Evolutionary conservation across 2,888 invertebrate genomes (phyloP).

Genomic region (Mantis religiosa): DNA sequence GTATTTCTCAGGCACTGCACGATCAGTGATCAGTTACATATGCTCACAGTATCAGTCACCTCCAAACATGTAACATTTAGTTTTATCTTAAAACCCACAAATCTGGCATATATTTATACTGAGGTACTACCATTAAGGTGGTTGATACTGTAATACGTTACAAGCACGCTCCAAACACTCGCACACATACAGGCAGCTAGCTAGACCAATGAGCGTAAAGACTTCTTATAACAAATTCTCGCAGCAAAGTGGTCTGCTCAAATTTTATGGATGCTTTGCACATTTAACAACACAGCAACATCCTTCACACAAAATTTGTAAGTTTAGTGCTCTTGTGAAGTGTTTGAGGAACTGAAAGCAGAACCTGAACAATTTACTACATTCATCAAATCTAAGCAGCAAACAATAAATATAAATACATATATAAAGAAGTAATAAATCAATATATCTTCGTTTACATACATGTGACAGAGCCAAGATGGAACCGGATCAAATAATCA

Average conservation of each 20-base stretch:
- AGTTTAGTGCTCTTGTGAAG: not conserved
- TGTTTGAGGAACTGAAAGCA: not conserved
- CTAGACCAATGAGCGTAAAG: not conserved
- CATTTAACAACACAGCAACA: not conserved
- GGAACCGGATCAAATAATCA: slow-evolving; percentile 2
- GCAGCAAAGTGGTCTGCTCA: not conserved
- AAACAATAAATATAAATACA: not conserved
- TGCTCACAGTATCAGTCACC: not conserved
- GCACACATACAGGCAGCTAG: not conserved
- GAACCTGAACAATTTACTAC: not conserved
- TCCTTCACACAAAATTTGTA: not conserved
- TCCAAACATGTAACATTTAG: not conserved
- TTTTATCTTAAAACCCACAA: not conserved
- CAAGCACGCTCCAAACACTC: not conserved
- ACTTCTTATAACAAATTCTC: not conserved
- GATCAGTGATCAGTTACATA: not conserved
- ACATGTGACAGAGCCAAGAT: slow-evolving; percentile 9
- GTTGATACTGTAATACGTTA: not conserved
- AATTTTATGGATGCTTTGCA: not conserved
- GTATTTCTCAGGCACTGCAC: not conserved
- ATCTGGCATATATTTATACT: not conserved
- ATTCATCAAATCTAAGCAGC: not conserved
- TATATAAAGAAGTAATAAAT: not conserved
- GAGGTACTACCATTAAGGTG: not conserved
- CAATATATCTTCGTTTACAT: slow-evolving; percentile 8